Percentiles rank a stretch among this genome's conserved stretches.
Evolutionary conservation across 2,113 vertebrate genomes (phyloP).

Genomic region (Nanorana parkeri): DNA sequence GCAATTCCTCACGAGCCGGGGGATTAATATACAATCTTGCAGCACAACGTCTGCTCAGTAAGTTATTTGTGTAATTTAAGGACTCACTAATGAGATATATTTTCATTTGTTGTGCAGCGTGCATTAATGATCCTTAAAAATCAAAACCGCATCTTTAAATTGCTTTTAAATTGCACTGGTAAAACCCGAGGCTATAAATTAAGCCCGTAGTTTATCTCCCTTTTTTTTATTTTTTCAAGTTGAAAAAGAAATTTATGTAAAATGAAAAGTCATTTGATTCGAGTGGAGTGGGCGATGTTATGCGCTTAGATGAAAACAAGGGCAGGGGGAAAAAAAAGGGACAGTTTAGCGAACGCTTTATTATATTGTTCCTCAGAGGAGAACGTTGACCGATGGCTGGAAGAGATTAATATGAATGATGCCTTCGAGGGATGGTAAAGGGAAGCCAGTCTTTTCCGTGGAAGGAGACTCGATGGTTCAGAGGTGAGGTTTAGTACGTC

Average conservation of each 20-base stretch:
- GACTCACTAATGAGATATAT: slow-evolving; percentile 57
- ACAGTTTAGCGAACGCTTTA: slow-evolving; percentile 16
- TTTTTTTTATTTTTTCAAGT: slow-evolving; percentile 46
- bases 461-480: too few relatives aligned
- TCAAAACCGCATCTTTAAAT: slow-evolving; percentile 58
- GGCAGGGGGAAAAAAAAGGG: slow-evolving; percentile 2
- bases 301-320: neutral
- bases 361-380: neutral
- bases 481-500: too few relatives aligned
- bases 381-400: neutral
- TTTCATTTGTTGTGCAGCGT: slow-evolving; percentile 56
- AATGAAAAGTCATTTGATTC: slow-evolving; percentile 55
- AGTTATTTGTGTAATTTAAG: slow-evolving; percentile 59
- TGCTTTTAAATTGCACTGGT: slow-evolving; percentile 58
- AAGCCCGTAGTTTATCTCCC: slow-evolving; percentile 55
- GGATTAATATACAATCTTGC: slow-evolving; percentile 55
- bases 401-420: neutral
- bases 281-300: slow-evolving; percentile 46
- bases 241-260: slow-evolving; percentile 58
- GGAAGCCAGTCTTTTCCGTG: too few relatives aligned
- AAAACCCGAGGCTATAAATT: slow-evolving; percentile 57
- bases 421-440: too few relatives aligned
- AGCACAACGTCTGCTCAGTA: slow-evolving; percentile 51
- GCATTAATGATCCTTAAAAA: slow-evolving; percentile 59
- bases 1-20: slow-evolving; percentile 37